Conservation (phyloP, 2,113 vertebrate species). For the Gasterosteus nipponicus region DNA sequence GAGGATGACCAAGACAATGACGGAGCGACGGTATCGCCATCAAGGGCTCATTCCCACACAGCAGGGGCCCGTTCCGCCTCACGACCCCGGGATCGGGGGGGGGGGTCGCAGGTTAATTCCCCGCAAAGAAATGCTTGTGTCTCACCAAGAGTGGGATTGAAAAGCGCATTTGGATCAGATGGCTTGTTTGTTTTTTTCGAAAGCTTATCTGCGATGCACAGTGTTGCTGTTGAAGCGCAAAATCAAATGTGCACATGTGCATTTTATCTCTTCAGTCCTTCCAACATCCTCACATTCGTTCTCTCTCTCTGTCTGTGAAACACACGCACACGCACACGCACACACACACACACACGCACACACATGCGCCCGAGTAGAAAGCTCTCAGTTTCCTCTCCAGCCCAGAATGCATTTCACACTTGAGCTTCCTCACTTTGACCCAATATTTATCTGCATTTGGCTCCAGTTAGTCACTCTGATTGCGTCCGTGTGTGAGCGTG, state of each 20-base stretch:
- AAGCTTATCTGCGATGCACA: constrained; percentile 61
- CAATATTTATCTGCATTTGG: constrained; percentile 30
- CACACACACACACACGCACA: constrained; percentile 6
- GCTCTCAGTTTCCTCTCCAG: not conserved
- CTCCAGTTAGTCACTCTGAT: constrained; percentile 5
- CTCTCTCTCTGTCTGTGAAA: not conserved
- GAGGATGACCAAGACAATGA: constrained; percentile 50
- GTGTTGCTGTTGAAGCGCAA: constrained; percentile 49
- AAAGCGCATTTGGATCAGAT: constrained; percentile 55
- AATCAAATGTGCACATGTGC: constrained; percentile 53
- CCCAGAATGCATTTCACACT: constrained; percentile 61
- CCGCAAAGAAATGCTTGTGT: constrained; percentile 53
- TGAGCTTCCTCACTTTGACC: constrained; percentile 44
- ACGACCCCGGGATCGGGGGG: constrained; percentile 46
- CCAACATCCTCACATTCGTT: not conserved
- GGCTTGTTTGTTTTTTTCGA: constrained; percentile 69
- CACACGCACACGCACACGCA: not conserved
- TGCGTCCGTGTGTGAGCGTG: constrained; percentile 5
- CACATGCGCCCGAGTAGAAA: not conserved
- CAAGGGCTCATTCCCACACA: constrained; percentile 42
- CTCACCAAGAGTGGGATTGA: constrained; percentile 50
- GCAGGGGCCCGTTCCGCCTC: constrained; percentile 44
- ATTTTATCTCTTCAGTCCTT: constrained; percentile 22
- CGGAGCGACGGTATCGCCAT: constrained; percentile 51
- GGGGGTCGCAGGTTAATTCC: constrained; percentile 45